These are phyloP conservation scores for Drosophila quinaria DNA, from an alignment of 2,888 invertebrate genomes.

Conservation along the genomic window DNA sequence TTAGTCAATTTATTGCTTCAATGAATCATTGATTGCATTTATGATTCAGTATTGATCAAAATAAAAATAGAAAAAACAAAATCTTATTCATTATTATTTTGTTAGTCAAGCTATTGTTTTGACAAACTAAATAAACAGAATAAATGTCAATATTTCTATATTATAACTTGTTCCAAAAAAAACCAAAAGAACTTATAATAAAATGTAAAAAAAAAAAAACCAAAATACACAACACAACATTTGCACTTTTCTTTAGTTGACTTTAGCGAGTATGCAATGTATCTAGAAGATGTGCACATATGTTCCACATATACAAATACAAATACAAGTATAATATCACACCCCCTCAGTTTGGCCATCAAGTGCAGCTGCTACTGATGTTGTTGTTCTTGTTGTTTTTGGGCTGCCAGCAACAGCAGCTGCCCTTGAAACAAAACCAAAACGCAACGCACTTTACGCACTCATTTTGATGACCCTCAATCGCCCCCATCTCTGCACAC, in stretches of 20 bases:
- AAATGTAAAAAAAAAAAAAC: background rate
- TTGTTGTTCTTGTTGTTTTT: too few relatives aligned
- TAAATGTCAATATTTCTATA: background rate
- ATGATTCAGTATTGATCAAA: background rate
- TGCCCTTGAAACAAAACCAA: slow-evolving; percentile 63
- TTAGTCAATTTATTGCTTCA: background rate
- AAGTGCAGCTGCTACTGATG: slow-evolving; percentile 29
- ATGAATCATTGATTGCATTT: background rate
- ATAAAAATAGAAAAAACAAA: background rate
- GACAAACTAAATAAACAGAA: background rate
- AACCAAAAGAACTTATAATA: background rate
- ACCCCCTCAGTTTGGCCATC: slow-evolving; percentile 15
- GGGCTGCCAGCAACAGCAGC: slow-evolving; percentile 35
- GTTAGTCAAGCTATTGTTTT: background rate
- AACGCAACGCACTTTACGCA: slow-evolving; percentile 65
- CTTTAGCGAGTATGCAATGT: slow-evolving; percentile 4
- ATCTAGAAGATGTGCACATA: slow-evolving; percentile 15
- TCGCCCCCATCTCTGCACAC: background rate
- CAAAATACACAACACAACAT: background rate
- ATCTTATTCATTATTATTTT: too few relatives aligned
- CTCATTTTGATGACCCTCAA: slow-evolving; percentile 20
- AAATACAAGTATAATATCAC: slow-evolving; percentile 19
- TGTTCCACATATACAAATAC: slow-evolving; percentile 4
- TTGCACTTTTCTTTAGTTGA: background rate
- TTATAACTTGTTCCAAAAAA: too few relatives aligned